phyloP scores from a whole-genome alignment of 2,888 invertebrate genomes.

The Drosophila stalkeri region DNA sequence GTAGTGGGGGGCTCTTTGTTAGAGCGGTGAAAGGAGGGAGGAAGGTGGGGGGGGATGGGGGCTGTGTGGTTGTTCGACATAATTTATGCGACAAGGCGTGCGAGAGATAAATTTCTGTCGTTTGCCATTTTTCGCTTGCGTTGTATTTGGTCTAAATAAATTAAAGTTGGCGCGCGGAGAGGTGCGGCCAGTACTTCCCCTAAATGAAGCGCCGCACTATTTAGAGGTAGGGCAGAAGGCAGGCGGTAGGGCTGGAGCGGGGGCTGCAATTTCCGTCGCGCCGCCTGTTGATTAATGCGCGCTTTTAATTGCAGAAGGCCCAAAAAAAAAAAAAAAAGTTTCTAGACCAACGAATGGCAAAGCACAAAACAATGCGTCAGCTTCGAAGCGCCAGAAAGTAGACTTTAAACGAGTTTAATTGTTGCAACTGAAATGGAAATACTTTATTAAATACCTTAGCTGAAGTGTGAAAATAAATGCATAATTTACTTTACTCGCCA shows the following conservation, averaged over 20 bases:
- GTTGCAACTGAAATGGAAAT: too few species aligned
- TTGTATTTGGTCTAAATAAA: slow-evolving; percentile 78
- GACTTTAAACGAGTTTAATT: slow-evolving; percentile 25
- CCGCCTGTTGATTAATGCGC: slow-evolving; percentile 76
- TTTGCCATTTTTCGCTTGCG: slow-evolving; percentile 78
- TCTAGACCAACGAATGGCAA: slow-evolving; percentile 34
- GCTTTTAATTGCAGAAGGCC: slow-evolving; percentile 66
- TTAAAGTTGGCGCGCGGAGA: slow-evolving; percentile 59
- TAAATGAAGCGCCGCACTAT: slow-evolving; percentile 46
- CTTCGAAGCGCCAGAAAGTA: slow-evolving; percentile 24
- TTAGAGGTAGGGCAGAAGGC: not conserved
- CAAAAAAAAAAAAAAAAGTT: not conserved
- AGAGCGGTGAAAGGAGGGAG: not conserved
- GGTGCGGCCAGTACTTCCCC: not conserved
- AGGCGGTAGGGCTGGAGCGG: not conserved
- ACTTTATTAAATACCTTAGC: not conserved
- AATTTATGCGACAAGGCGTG: slow-evolving; percentile 79
- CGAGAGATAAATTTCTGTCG: slow-evolving; percentile 76
- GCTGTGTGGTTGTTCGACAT: slow-evolving; percentile 53
- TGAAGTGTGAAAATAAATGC: not conserved
- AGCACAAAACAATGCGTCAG: slow-evolving; percentile 35
- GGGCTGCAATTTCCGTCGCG: slow-evolving; percentile 29
- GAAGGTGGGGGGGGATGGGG: not conserved
- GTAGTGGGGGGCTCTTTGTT: not conserved
- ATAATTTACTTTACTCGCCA: not conserved